Evolutionary conservation across 2,113 vertebrate species (phyloP), one percentile per base, ranked within the genome.

Genomic region (Colinus virginianus): DNA sequence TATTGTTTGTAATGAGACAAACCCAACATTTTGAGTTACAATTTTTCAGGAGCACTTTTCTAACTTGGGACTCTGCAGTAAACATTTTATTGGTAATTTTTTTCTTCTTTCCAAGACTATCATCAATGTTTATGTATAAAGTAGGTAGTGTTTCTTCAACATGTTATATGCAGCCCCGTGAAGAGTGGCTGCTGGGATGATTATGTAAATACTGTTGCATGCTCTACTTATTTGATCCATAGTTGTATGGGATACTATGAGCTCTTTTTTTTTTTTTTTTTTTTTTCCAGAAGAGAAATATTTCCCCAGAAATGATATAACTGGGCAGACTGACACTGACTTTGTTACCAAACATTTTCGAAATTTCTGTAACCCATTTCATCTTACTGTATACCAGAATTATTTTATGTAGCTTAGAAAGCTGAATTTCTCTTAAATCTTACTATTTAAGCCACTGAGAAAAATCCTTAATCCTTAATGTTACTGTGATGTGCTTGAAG

Each of bases 181-280:
- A 88, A 91, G 86, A 90, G 88, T 1, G 8, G 63, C 49, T 93
- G 61, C 4, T 26, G 67, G 49, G 92, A 70, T 88, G 81, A 85
- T 78, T 91, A 32, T 94, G 20, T 95, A 97, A 92, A 95, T 96
- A 88, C 87, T 96, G 76, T 90, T 96, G 94, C 94, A 97, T 97
- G 96, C 90, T 94, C 59, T 96, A 88, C 76, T 90, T 92, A 92
- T 94, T 88, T 96, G 74, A 78, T 86, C 79, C 87, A 78, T 78
- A 78, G 67, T 42, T 87, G 36, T 93, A 86, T 77, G 48, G 90
- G 95, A 80, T 90, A 89, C 11, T 56, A 69, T 49, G 48, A 81
- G 58, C 93, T 51, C 38, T 48, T 92, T 15, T 66, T 94, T 84
- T 40, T 40, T 94, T 84, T 40, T 40, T 94, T 84, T 40, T 48